Evolutionary conservation across 1,140 invertebrate species (phyloP).

Genomic region (Eriocheir sinensis): DNA sequence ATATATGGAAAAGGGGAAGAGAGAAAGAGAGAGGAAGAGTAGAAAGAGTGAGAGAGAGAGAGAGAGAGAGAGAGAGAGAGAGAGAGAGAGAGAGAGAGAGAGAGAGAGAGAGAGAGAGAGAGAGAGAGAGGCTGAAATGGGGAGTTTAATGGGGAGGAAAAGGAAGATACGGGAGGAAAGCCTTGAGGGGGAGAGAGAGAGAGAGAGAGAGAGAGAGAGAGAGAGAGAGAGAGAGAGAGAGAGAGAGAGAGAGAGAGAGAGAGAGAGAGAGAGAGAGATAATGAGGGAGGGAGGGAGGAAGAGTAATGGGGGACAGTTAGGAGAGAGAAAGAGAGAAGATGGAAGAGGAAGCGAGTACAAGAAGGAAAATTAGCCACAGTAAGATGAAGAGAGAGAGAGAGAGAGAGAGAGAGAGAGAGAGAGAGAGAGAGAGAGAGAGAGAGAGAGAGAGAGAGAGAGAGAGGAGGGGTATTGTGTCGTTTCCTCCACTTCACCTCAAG

Average conservation of each 20-base stretch:
- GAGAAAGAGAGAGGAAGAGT: not conserved
- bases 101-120: too few relatives aligned
- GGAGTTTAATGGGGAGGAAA: too few relatives aligned
- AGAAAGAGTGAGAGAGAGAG: not conserved
- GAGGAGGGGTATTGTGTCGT: not conserved
- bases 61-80: not conserved
- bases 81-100: not conserved
- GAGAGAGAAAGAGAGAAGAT: not conserved
- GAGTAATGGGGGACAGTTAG: not conserved
- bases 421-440: not conserved
- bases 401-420: not conserved
- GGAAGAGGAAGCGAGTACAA: not conserved
- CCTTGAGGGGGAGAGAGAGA: too few relatives aligned
- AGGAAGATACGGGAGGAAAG: too few relatives aligned
- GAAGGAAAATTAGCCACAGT: not conserved
- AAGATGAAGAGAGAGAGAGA: not conserved
- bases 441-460: not conserved
- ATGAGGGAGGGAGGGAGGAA: not conserved
- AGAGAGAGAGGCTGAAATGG: too few relatives aligned
- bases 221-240: too few relatives aligned
- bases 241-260: not conserved
- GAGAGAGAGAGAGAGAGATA: too few relatives aligned
- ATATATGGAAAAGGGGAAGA: not conserved
- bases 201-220: too few relatives aligned
- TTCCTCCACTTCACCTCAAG: not conserved